phyloP scores from a whole-genome alignment of 2,888 invertebrate genomes.

The Ramazzottius varieornatus region DNA sequence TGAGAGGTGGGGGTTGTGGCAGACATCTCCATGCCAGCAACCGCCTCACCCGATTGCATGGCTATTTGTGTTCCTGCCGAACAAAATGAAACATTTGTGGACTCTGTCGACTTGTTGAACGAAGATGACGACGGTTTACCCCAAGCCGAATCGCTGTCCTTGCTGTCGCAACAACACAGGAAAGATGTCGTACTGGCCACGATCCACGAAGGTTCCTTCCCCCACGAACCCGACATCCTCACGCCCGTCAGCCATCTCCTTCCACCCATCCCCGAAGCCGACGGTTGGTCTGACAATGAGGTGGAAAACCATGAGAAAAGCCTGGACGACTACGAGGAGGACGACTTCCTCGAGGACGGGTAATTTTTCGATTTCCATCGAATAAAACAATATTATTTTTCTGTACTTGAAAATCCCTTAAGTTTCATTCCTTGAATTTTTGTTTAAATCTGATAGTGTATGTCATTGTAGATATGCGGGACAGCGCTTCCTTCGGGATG shows the following conservation, averaged over 20 bases:
- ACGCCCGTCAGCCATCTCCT: background rate
- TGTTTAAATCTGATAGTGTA: too few relatives aligned
- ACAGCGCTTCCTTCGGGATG: background rate
- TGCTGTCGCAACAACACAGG: background rate
- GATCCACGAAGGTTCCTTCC: background rate
- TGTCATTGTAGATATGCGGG: background rate
- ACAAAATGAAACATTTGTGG: background rate
- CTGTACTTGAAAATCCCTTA: too few relatives aligned
- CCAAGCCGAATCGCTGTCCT: background rate
- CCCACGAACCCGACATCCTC: background rate
- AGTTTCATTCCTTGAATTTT: too few relatives aligned
- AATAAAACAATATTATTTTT: too few relatives aligned
- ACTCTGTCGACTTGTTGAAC: background rate
- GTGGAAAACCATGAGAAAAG: too few relatives aligned
- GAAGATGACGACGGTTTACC: background rate
- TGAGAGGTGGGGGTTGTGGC: too few relatives aligned
- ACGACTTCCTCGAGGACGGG: too few relatives aligned
- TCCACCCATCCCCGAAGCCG: background rate
- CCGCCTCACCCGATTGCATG: slow-evolving; percentile 1
- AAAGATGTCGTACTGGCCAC: background rate
- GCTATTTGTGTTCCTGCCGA: slow-evolving; percentile 3
- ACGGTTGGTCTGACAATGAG: background rate
- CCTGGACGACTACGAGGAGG: too few relatives aligned
- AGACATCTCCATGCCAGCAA: background rate
- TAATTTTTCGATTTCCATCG: too few relatives aligned